These are phyloP conservation scores for Hirudinaria manillensis DNA, from an alignment of 2,888 invertebrate genomes.

Conservation along the genomic window DNA sequence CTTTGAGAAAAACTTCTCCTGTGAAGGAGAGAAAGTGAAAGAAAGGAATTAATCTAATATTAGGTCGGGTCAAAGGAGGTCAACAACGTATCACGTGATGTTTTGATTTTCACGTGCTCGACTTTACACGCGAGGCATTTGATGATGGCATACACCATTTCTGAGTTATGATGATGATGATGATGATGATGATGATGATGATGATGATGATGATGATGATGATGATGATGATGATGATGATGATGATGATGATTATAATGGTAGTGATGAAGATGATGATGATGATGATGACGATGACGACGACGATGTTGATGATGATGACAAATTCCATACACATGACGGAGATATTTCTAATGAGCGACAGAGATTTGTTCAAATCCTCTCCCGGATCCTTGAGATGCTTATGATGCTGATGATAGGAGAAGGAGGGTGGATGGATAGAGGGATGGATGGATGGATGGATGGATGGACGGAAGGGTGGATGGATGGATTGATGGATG, in stretches of 20 bases:
- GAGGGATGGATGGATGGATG: background rate
- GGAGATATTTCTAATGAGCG: background rate
- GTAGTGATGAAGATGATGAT: conserved; percentile 20
- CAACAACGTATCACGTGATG: conserved; percentile 9
- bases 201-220: conserved; percentile 9
- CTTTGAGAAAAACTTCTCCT: no score
- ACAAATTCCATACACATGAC: background rate
- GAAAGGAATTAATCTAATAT: conserved; percentile 8
- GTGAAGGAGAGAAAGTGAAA: background rate
- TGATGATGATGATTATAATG: background rate
- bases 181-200: conserved; percentile 7
- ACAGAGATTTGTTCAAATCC: no score
- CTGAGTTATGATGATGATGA: conserved; percentile 6
- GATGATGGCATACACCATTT: no score
- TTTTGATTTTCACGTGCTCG: conserved; percentile 1
- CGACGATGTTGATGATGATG: conserved; percentile 19
- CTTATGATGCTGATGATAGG: background rate
- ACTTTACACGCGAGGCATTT: no score
- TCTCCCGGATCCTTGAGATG: background rate
- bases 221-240: conserved; percentile 11
- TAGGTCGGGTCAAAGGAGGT: conserved; percentile 16
- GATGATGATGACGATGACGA: conserved; percentile 22
- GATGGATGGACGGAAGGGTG: conserved; percentile 1
- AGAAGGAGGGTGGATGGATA: background rate
- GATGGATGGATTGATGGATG: conserved; percentile 10